A percentile compares a stretch with the other conserved stretches of the same genome.
Evolutionary conservation across 2,113 vertebrate species (phyloP).

Genomic region (Macaca fascicularis): T2T-MFA8v1.1 NC_088380.1:8420501-8421000

Average conservation of each 20-base stretch:
- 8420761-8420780: rapidly evolving
- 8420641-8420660: neutral
- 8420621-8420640: neutral
- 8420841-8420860: rapidly evolving
- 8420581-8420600: neutral
- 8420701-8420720: neutral
- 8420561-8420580: neutral
- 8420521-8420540: neutral
- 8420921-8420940: rapidly evolving
- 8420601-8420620: neutral
- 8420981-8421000: neutral
- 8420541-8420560: too few species aligned
- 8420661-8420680: neutral
- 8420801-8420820: neutral
- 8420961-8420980: neutral
- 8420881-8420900: rapidly evolving
- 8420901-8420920: neutral
- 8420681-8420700: rapidly evolving
- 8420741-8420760: rapidly evolving
- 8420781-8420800: rapidly evolving
- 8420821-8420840: too few species aligned
- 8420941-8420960: neutral
- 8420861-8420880: neutral
- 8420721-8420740: rapidly evolving
- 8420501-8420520: too few species aligned